Base-by-base conservation (phyloP, 2,888 invertebrate genomes). In the Drosophila kuntzei region DNA sequence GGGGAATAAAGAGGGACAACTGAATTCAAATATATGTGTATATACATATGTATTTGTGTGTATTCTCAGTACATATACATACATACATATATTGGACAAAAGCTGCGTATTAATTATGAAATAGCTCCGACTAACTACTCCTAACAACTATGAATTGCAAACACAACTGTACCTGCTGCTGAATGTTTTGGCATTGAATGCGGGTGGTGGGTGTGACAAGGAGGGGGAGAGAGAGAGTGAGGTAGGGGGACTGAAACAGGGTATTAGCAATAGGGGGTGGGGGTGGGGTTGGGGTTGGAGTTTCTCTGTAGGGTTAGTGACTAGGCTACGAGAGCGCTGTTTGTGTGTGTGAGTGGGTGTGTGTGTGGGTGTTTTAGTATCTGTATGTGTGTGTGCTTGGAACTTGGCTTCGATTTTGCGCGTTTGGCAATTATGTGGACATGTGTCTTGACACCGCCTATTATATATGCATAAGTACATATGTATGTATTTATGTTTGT, bases 371-470 rank as follows among this genome's bases (percentile, higher is more conserved):
- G 39, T 51, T 6, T 44, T 16, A 55, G 37, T 58, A n/a, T 51
- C 8, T 41, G 12, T 39, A 6, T 51, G 41, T 46, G 8, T 32
- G 46, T 53, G 50, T 68, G 50, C 72, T 64, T 61, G 60, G 39
- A 44, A 71, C 77, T 84, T 79, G 77, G 79, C 85, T 87, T 81
- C 84, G 87, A 87, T 83, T 83, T 87, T 84, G 84, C 87, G 83
- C 83, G 87, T 83, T 83, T 87, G 87, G 81, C 87, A 83, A 83
- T 83, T 87, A 83, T 83, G 81, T 80, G 87, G 79, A 83, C 87
- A 87, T 83, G 82, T 83, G 84, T 83, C 82, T 83, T 83, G 78
- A 81, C 80, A 78, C 79, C 68, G 80, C 72, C 81, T 76, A 80
- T 76, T 74, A 73, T 66, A 60, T 60, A 57, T 61, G 12, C 66